These are phyloP conservation scores for Emys orbicularis DNA, from an alignment of 2,797 vertebrate genomes.

Conservation along the genomic window DNA sequence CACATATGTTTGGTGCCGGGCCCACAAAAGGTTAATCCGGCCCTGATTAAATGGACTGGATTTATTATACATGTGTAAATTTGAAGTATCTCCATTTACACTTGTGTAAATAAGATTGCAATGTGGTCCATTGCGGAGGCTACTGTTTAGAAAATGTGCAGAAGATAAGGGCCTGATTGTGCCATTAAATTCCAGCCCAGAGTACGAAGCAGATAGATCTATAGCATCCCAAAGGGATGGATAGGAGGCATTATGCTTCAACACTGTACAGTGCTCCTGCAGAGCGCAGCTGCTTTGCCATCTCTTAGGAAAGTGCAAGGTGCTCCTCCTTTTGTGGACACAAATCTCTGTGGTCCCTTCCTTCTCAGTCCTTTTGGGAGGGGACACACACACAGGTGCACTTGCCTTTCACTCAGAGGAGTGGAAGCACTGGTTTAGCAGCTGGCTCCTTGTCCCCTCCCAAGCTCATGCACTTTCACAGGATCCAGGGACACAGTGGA, in stretches of 20 bases:
- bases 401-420: background rate
- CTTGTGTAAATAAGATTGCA: background rate
- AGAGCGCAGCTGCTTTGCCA: background rate
- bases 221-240: accelerated
- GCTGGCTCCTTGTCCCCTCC: background rate
- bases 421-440: background rate
- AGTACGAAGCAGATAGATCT: background rate
- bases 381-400: background rate
- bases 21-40: too few species aligned
- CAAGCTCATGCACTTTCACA: background rate
- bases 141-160: background rate
- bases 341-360: background rate
- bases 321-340: background rate
- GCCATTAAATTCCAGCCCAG: background rate
- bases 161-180: background rate
- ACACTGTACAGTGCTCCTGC: background rate
- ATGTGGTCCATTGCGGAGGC: background rate
- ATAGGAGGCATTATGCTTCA: background rate
- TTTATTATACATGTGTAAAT: background rate
- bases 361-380: background rate
- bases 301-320: background rate
- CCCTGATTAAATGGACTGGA: background rate
- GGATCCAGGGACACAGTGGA: constrained; percentile 6
- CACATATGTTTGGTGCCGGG: too few species aligned
- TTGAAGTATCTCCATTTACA: background rate